Evolutionary conservation across 1,140 invertebrate genomes (phyloP), one percentile per base, ranked within the genome.

Genomic region (Bacillus rossius): DNA sequence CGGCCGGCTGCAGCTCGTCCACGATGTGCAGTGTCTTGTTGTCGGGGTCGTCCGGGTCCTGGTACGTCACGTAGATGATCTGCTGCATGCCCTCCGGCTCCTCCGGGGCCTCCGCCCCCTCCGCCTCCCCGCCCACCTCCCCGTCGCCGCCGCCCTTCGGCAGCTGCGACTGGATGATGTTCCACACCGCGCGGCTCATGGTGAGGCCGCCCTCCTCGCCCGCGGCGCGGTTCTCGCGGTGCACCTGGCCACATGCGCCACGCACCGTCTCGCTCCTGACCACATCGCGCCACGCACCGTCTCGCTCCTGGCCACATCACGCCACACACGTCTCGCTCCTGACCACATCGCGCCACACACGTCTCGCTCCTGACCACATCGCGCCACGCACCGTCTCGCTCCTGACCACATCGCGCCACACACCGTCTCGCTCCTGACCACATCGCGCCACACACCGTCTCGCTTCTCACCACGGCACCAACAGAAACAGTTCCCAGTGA

Each of bases 51-150:
- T 75, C 65, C 16, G 71, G 69, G 64, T 78, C 75, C 56, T 76
- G 71, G 60, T 78, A 79, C n/a, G 75, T 73, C 13, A 79, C 73
- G 50, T 78, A 79, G 53, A 78, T 74, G 23, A 79, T 73, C 49
- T 77, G 76, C 38, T 73, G 68, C 4, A 72, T 65, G 2, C 64
- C 69, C 58, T 75, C 60, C 37, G 53, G 59, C 45, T 54, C 51
- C 17, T 61, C 54, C 3, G 41, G 58, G 26, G n/a, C 42, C n/a
- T 29, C 56, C n/a, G 51, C 29, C 1, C 45, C 34, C n/a, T 14
- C 54, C 23, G 23, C 40, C 37, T 45, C 57, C 8, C 17, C 38
- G 4, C 14, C 49, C 17, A 17, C 23, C n/a, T 53, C 37, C 0
- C 13, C 16, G 10, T 25, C 29, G 1, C 16, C 55, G 25, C 25